Base-by-base conservation (phyloP, 2,888 invertebrate genomes). In the Pseudococcus jackbeardsleyi region DNA sequence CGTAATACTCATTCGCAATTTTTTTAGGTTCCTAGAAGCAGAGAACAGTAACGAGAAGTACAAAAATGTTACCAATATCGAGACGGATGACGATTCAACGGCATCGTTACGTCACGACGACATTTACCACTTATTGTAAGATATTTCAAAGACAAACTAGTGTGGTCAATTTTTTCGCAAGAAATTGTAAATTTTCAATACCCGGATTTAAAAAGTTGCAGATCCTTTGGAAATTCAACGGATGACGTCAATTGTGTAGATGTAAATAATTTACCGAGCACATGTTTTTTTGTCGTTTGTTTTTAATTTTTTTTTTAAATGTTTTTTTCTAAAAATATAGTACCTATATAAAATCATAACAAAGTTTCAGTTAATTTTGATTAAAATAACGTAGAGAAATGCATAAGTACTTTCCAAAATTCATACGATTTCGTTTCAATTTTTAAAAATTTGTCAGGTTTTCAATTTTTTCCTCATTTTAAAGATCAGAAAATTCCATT, bases 61-160 rank as follows among this genome's bases (percentile, higher is more conserved):
- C 33, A 72, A 72, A 33, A 72, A 72, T 72, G 72, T 72, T 68
- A 68, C 68, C 68, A 68, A 68, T 68, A 68, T 68, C 17, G 72
- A 72, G 33, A 72, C 72, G 1, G 72, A 72, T 15, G 72, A 72
- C 7, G 72, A 72, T 17, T 72, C 72, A 17, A 26, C 68, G 26
- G 17, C 72, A 17, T 72, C 72, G 33, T 33, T 72, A 33, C 72
- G 72, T 33, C 72, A 72, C 15, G 72, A 72, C 33, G 72, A 72
- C 15, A 33, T 72, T 26, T 72, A 72, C 33, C 72, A 72, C 33
- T 17, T 72, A 33, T 72, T 72, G 17, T 72, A 17, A 72, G 5
- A 6, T 33, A 72, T 8, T 33, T 39, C 39, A 7, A 39, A 39
- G 7, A 39, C 39, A 7, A 22, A n/a, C n/a, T n/a, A n/a, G n/a